These are phyloP conservation scores for Labrus mixtus DNA, from an alignment of 2,113 vertebrate genomes.

Conservation along the genomic window DNA sequence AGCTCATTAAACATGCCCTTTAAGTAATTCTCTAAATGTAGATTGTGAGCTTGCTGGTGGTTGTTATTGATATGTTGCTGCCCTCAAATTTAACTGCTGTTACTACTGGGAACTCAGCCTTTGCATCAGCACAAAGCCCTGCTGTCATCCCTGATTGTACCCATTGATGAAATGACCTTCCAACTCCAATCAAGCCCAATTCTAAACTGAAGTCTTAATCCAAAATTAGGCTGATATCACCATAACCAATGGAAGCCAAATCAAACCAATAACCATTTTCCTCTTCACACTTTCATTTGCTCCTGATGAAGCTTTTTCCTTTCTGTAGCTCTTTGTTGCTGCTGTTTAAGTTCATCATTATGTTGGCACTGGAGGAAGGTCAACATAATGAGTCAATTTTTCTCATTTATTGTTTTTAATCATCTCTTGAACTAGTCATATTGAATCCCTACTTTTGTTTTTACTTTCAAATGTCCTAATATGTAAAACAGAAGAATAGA, in stretches of 20 bases:
- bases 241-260: background rate
- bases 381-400: background rate
- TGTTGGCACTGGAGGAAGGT: background rate
- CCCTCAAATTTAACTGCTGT: slow-evolving; percentile 14
- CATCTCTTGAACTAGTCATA: too few species aligned
- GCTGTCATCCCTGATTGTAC: background rate
- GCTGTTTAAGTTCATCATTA: background rate
- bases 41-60: slow-evolving; percentile 10
- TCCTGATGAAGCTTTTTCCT: background rate
- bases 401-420: background rate
- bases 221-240: slow-evolving; percentile 5
- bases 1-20: background rate
- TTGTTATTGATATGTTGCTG: slow-evolving; percentile 16
- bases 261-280: background rate
- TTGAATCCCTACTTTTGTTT: too few species aligned
- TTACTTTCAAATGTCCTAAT: too few species aligned
- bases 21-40: slow-evolving; percentile 5
- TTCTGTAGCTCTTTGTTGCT: background rate
- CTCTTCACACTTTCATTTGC: background rate
- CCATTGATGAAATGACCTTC: slow-evolving; percentile 23
- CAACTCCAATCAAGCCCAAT: background rate
- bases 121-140: slow-evolving; percentile 15
- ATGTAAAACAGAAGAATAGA: too few species aligned
- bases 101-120: slow-evolving; percentile 14
- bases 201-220: background rate